phyloP scores from a whole-genome alignment of 2,797 vertebrate genomes.

The Pseudotriccus pelzelni region DNA sequence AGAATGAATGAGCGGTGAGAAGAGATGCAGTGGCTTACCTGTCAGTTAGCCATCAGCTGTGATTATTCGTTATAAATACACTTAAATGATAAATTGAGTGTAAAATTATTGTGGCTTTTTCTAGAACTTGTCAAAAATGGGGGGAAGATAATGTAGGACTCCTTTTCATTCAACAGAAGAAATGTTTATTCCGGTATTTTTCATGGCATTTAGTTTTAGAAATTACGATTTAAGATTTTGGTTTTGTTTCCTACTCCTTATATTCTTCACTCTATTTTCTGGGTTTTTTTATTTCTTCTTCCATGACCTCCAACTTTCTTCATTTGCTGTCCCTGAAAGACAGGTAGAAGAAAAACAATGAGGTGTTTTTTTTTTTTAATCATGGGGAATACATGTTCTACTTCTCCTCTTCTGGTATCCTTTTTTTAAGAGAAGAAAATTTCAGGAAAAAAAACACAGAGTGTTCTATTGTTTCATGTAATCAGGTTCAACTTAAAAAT shows the following conservation, averaged over 20 bases:
- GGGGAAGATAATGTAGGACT: background rate
- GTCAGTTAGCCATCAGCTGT: background rate
- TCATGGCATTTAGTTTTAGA: background rate
- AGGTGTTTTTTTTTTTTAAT: background rate
- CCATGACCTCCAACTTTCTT: background rate
- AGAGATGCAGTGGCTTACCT: background rate
- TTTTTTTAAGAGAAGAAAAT: background rate
- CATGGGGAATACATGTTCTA: background rate
- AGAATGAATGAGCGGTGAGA: background rate
- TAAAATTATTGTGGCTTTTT: slow-evolving; percentile 21
- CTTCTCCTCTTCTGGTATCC: background rate
- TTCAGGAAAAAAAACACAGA: background rate
- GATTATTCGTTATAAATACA: background rate
- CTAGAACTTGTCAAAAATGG: background rate
- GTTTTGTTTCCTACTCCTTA: background rate
- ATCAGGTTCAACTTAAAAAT: slow-evolving; percentile 57
- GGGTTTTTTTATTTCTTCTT: background rate
- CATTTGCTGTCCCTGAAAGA: background rate
- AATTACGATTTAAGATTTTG: background rate
- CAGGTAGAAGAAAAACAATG: background rate
- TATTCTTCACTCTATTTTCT: background rate
- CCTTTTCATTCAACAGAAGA: background rate
- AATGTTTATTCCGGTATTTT: background rate
- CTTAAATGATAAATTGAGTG: background rate
- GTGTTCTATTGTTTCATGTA: slow-evolving; percentile 54